Evolutionary conservation across 2,113 vertebrate species (phyloP), one percentile per base, ranked within the genome.

Genomic region (Melozone crissalis): DNA sequence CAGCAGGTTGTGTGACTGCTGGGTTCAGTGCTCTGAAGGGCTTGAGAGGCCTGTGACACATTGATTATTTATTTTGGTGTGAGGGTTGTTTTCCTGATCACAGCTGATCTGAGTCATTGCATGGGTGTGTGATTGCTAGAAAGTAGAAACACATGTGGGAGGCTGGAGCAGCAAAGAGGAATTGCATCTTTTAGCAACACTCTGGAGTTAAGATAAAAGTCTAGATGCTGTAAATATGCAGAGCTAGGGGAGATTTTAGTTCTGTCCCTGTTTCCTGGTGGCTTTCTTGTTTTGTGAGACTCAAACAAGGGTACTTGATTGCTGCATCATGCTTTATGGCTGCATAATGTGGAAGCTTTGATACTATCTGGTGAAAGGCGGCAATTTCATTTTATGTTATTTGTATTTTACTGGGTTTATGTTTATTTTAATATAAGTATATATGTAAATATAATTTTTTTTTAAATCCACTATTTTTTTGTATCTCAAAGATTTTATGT

Each of bases 1-100:
- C 72, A 63, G 27, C 39, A 39, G 4, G 8, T 0, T 1, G 1
- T 52, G 31, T 3, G 2, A 39, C 37, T 5, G 3, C 63, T 28
- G 30, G 23, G 33, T 27, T 71, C 15, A 17, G 62, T 18, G n/a
- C 23, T 82, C 33, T 68, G 47, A 87, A 68, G 23, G 6, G 11
- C 35, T 72, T 4, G 0, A n/a, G 37, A 23, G 39, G 39, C 26
- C 58, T 24, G 7, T 58, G 74, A 52, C 52, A 82, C 52, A 24
- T 49, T 58, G 57, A 21, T 49, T 74, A 19, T 82, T 82, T 84
- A 26, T 91, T 78, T 72, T 78, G 43, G 27, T 74, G 65, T 37
- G 28, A 19, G 44, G 12, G 4, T 18, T 31, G n/a, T 43, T 37
- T 24, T 62, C 19, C 31, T 86, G 49, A 44, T 86, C 59, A 3